These are phyloP conservation scores for Phyllostomus discolor DNA, from an alignment of 2,113 vertebrate genomes.

Conservation along the genomic window DNA sequence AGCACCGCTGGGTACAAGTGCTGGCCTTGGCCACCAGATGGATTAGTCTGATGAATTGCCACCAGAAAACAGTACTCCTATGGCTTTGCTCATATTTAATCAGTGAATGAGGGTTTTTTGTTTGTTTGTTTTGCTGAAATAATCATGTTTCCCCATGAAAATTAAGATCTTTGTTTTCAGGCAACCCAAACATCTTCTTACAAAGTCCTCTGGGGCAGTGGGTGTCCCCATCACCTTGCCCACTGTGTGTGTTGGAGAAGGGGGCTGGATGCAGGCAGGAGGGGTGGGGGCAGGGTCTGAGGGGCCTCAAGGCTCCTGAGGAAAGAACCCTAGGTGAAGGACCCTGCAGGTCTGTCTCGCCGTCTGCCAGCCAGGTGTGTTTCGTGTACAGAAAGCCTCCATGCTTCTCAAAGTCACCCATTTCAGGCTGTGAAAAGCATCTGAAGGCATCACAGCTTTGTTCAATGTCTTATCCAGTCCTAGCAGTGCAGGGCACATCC, in stretches of 20 bases:
- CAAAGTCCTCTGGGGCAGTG: background rate
- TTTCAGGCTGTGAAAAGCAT: background rate
- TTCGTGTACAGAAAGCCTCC: background rate
- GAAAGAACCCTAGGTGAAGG: background rate
- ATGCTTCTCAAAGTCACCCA: background rate
- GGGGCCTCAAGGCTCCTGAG: background rate
- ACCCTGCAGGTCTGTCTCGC: too few species aligned
- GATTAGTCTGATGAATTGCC: conserved; percentile 1
- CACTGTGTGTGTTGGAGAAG: background rate
- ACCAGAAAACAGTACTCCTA: background rate
- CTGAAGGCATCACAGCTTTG: background rate
- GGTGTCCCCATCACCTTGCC: background rate
- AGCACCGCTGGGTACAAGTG: background rate
- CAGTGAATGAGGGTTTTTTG: background rate
- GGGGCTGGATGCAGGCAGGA: background rate
- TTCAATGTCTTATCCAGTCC: background rate
- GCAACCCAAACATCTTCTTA: background rate
- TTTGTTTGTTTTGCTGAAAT: background rate
- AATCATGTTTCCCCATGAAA: background rate
- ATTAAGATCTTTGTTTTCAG: conserved; percentile 18
- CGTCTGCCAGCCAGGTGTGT: background rate
- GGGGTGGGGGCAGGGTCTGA: background rate
- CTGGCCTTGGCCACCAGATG: background rate
- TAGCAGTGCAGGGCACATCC: background rate
- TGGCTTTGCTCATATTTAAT: background rate